Evolutionary conservation across 2,888 invertebrate genomes (phyloP), one percentile per base, ranked within the genome.

Genomic region (Drosophila histrio): DNA sequence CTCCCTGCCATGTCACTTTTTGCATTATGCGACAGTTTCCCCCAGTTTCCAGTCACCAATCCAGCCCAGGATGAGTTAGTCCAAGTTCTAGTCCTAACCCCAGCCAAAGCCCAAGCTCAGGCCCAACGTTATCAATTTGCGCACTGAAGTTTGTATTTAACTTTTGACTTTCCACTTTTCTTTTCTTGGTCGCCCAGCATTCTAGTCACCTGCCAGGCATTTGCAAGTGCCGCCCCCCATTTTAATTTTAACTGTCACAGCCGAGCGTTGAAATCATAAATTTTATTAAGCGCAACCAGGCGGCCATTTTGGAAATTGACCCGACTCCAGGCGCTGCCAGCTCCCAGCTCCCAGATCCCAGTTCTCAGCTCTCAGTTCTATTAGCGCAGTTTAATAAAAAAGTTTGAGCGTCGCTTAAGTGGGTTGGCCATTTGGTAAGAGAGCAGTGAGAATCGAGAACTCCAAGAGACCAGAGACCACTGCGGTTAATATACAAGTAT

Each of bases 201-300:
- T 41, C 54, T 59, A 67, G 61, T 69, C 59, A 70, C 63, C 66
- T 70, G 70, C 44, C 49, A 36, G 56, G 59, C 64, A 57, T 47
- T 61, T 56, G 34, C 54, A 3, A 30, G 24, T 36, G 28, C 49
- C 49, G 54, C 60, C 65, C 56, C 82, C 84, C 85, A 79, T 87
- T 85, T 87, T 88, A 88, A 85, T 87, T 88, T 85, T 67, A 87
- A 85, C 85, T 85, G 87, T 88, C 88, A 88, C 81, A 88, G 85
- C 72, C 85, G 77, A 79, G 82, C 87, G 75, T 86, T 75, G 84
- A 80, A 88, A 89, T 88, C 88, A 83, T 88, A 88, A 88, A 87
- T 87, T 87, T 89, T 87, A 87, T 89, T 87, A 87, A 89, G 87
- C 88, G 75, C 87, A 87, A 75, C 90, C 90, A 71, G 77, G 87